phyloP scores from a whole-genome alignment of 2,797 vertebrate species.

The Lagorchestes hirsutus region DNA sequence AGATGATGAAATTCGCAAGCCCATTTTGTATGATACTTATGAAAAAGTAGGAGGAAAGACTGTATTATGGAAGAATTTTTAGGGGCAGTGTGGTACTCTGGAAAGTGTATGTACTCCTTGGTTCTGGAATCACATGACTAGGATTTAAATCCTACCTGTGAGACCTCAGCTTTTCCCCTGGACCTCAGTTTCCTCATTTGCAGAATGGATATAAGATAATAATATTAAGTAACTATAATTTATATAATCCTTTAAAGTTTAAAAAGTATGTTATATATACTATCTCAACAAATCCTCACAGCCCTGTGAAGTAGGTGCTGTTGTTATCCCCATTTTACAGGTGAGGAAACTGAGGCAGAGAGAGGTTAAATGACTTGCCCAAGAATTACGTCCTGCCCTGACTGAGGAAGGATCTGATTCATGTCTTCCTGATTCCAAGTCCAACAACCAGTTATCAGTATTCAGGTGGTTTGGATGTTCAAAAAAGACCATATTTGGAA shows the following conservation, averaged over 20 bases:
- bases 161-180: slow-evolving; percentile 11
- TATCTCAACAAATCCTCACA: not conserved
- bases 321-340: slow-evolving; percentile 18
- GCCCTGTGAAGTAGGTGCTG: not conserved
- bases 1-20: slow-evolving; percentile 33
- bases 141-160: slow-evolving; percentile 44
- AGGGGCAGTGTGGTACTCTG: slow-evolving; percentile 53
- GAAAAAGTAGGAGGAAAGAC: slow-evolving; percentile 22
- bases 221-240: slow-evolving; percentile 5
- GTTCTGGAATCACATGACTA: not conserved
- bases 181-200: slow-evolving; percentile 30
- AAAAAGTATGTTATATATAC: not conserved
- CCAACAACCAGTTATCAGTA: not conserved
- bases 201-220: slow-evolving; percentile 10
- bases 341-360: not conserved
- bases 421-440: not conserved
- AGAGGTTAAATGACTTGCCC: not conserved
- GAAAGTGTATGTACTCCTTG: slow-evolving; percentile 1
- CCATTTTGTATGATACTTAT: slow-evolving; percentile 44
- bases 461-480: not conserved
- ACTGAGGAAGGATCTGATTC: not conserved
- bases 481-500: not conserved
- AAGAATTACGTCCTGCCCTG: not conserved
- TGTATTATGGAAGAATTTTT: slow-evolving; percentile 34
- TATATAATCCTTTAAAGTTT: not conserved